A percentile compares a stretch with the other conserved stretches of the same genome.
Evolutionary conservation across 2,113 vertebrate species (phyloP).

Genomic region (Dendropsophus ebraccatus): DNA sequence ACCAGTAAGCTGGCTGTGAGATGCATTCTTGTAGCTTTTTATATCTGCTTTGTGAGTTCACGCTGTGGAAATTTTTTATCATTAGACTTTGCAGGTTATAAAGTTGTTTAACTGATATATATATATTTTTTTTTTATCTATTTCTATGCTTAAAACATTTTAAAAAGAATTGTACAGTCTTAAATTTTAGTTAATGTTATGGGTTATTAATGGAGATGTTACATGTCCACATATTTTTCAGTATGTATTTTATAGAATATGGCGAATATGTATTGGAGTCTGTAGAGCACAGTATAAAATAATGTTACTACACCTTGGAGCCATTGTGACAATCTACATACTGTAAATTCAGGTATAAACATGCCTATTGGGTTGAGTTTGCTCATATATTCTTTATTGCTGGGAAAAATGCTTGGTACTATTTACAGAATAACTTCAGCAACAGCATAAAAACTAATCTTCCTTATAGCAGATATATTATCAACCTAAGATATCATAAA

Average conservation of each 20-base stretch:
- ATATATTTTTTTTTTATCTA: background rate
- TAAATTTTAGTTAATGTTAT: background rate
- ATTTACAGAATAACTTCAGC: background rate
- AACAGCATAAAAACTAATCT: background rate
- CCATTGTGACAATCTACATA: slow-evolving; percentile 5
- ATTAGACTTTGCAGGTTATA: background rate
- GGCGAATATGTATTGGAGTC: background rate
- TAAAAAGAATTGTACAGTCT: background rate
- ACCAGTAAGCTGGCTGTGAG: slow-evolving; percentile 9
- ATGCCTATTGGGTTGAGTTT: background rate
- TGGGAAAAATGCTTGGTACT: background rate
- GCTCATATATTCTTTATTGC: background rate
- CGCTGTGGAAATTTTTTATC: background rate
- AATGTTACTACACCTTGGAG: background rate
- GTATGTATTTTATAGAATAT: background rate
- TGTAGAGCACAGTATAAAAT: background rate
- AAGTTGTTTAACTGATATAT: background rate
- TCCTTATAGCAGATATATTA: background rate
- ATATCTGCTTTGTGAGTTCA: slow-evolving; percentile 3
- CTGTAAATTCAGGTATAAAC: background rate
- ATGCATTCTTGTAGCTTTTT: slow-evolving; percentile 10
- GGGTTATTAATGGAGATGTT: background rate
- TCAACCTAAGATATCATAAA: background rate
- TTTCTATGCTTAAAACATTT: background rate
- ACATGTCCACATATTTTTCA: background rate